phyloP scores from a whole-genome alignment of 2,797 vertebrate genomes.

The Geotrypetes seraphini region DNA sequence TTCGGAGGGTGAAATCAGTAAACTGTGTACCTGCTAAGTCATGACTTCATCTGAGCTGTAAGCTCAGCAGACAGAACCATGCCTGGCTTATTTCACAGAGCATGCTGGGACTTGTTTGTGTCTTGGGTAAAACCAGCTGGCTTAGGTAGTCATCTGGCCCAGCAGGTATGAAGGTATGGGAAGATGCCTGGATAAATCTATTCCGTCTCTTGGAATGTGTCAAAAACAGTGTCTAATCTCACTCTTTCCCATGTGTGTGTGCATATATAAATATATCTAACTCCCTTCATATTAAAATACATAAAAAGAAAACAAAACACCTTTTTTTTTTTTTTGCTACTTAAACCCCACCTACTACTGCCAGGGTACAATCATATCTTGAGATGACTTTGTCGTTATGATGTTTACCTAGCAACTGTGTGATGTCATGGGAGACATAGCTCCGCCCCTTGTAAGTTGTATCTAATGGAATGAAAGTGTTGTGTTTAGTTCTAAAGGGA shows the following conservation, averaged over 20 bases:
- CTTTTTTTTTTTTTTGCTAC: slow-evolving; percentile 65
- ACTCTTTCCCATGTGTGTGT: too few species aligned
- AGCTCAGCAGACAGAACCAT: too few species aligned
- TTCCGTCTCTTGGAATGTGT: slow-evolving; percentile 14
- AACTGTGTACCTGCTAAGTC: too few species aligned
- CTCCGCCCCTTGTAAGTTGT: slow-evolving; percentile 63
- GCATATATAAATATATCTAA: slow-evolving; percentile 45
- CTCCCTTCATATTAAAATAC: slow-evolving; percentile 47
- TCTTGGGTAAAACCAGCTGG: too few species aligned
- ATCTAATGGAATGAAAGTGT: slow-evolving; percentile 42
- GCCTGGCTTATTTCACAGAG: too few species aligned
- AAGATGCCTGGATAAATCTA: not conserved
- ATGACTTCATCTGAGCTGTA: too few species aligned
- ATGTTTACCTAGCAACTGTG: slow-evolving; percentile 68
- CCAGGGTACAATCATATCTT: slow-evolving; percentile 62
- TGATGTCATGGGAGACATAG: slow-evolving; percentile 40
- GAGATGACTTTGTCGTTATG: slow-evolving; percentile 63
- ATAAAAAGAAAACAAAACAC: slow-evolving; percentile 12
- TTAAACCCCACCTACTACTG: slow-evolving; percentile 58
- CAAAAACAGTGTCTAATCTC: too few species aligned
- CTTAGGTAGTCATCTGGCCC: too few species aligned
- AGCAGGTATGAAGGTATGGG: too few species aligned
- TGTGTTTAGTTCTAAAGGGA: slow-evolving; percentile 31
- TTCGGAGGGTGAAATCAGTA: too few species aligned
- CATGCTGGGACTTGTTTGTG: too few species aligned